Evolutionary conservation across 1,140 invertebrate species (phyloP), one percentile per base, ranked within the genome.

Genomic region (Zophobas morio): DNA sequence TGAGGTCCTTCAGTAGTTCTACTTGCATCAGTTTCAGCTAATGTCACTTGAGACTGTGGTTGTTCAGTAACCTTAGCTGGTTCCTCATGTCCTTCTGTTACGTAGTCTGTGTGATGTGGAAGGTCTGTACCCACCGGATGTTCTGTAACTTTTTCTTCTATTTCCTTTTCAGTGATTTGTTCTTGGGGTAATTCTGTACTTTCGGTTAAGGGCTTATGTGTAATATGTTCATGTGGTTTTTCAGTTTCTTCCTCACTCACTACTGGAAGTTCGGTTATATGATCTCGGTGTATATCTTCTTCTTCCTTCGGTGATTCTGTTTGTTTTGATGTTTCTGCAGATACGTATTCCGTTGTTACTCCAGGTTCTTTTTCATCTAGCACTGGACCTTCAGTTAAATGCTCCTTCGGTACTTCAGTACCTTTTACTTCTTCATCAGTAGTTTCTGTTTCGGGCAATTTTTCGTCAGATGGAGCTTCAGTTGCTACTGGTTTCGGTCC

Each of bases 161-260:
- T 46, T 4, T 8, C 42, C 42, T 46, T 8, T 46, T 8, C 63
- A 70, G 40, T 57, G 4, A 20, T 63, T 63, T 63, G 57, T 63
- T 63, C 6, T 34, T 63, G 34, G 2, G 57, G 35, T 37, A 39
- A 37, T 63, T 63, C 57, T 6, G 57, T 63, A 63, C 36, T 39
- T 20, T 63, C 57, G 2, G 1, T 32, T 63, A n/a, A 8, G 4
- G 2, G 6, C 37, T 63, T 1, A 37, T 4, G 35, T 63, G 57
- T 63, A 39, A 63, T 70, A 36, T 34, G 71, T 74, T 80, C 77
- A 49, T 76, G 56, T 77, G 70, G 78, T 78, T 76, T 74, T 81
- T 85, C 83, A 51, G 40, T 80, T 75, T 76, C 39, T 76, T 82
- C 76, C 35, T 78, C 82, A 35, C 78, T 74, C 66, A 39, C 42